These are phyloP conservation scores for Melopsittacus undulatus DNA, from an alignment of 2,797 vertebrate species.

Conservation along the genomic window DNA sequence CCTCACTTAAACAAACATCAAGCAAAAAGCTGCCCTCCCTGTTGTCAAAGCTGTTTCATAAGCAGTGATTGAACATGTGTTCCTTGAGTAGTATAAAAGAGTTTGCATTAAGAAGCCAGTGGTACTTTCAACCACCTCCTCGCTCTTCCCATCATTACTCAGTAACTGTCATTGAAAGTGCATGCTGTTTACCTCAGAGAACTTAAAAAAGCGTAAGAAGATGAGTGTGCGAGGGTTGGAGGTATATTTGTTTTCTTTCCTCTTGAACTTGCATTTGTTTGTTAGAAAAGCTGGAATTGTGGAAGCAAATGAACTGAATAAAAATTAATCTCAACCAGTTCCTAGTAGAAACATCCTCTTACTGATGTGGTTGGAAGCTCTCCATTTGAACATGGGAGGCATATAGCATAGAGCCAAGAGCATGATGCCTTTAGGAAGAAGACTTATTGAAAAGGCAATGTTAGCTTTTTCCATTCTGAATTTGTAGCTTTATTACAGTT, in stretches of 20 bases:
- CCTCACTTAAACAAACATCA: slow-evolving; percentile 34
- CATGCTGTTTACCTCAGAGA: slow-evolving; percentile 25
- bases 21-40: background rate
- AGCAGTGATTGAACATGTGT: slow-evolving; percentile 6
- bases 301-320: slow-evolving; percentile 9
- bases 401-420: background rate
- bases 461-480: background rate
- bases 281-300: background rate
- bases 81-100: background rate
- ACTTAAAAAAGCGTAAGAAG: slow-evolving; percentile 7
- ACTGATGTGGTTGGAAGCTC: background rate
- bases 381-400: background rate
- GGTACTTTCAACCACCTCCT: slow-evolving; percentile 1
- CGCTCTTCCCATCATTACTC: background rate
- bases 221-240: background rate
- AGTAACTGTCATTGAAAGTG: slow-evolving; percentile 1
- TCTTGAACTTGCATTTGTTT: slow-evolving; percentile 1
- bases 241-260: slow-evolving; percentile 24
- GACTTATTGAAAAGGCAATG: background rate
- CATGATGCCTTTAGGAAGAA: background rate
- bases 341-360: background rate
- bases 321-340: background rate
- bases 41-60: slow-evolving; percentile 5
- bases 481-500: background rate
- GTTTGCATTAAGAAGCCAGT: slow-evolving; percentile 12